Conservation (phyloP, 2,888 invertebrate species). For the Cephalotes varians region DNA sequence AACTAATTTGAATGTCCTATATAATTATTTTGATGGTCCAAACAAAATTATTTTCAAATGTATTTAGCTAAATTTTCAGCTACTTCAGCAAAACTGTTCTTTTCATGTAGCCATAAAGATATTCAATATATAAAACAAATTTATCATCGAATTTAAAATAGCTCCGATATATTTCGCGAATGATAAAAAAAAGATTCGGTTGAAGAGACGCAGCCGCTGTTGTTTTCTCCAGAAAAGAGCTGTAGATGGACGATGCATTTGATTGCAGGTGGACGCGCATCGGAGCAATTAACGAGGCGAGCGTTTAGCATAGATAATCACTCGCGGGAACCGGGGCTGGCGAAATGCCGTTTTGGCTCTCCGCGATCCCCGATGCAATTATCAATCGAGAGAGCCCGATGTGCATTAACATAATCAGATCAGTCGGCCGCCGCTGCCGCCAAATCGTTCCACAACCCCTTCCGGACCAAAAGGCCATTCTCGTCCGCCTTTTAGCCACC, state of each 20-base stretch:
- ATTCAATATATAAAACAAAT: neutral
- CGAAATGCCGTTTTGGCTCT: slow-evolving; percentile 67
- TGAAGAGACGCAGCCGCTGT: slow-evolving; percentile 11
- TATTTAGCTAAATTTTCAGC: too few species aligned
- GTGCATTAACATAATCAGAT: slow-evolving; percentile 82
- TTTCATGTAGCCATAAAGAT: neutral
- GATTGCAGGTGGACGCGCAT: slow-evolving; percentile 12
- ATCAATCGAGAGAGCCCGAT: slow-evolving; percentile 80
- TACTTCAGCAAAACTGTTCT: too few species aligned
- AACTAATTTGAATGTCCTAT: too few species aligned
- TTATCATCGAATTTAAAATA: neutral
- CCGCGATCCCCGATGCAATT: slow-evolving; percentile 78
- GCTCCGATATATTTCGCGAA: neutral
- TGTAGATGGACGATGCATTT: neutral
- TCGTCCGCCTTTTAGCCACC: slow-evolving; percentile 41
- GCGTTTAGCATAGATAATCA: slow-evolving; percentile 83
- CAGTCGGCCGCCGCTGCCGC: slow-evolving; percentile 64
- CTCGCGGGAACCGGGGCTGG: slow-evolving; percentile 76
- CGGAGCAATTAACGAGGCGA: slow-evolving; percentile 75
- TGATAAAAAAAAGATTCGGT: slow-evolving; percentile 42
- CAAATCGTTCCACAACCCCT: slow-evolving; percentile 58
- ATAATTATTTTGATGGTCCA: too few species aligned
- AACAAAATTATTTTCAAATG: too few species aligned
- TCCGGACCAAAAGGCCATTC: neutral
- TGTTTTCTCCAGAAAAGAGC: slow-evolving; percentile 15